These are phyloP conservation scores for Notothenia coriiceps DNA, from an alignment of 2,113 vertebrate genomes.

Conservation along the genomic window DNA sequence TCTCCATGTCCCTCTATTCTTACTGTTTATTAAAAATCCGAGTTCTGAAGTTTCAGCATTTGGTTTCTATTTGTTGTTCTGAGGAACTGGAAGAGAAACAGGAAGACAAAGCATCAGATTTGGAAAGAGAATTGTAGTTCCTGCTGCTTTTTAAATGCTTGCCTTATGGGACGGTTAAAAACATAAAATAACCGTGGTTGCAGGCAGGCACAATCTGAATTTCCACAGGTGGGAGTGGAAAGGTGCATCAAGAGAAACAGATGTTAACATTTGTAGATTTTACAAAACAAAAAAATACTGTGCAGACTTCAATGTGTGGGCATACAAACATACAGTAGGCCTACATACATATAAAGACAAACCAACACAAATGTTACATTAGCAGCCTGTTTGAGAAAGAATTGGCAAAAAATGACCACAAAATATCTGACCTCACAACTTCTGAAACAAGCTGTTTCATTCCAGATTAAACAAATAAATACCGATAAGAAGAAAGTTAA, in stretches of 20 bases:
- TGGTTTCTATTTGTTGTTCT: slow-evolving; percentile 6
- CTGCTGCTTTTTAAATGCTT: not conserved
- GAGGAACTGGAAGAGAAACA: not conserved
- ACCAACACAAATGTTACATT: slow-evolving; percentile 22
- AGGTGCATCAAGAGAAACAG: slow-evolving; percentile 12
- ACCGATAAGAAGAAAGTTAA: slow-evolving; percentile 48
- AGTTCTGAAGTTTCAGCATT: slow-evolving; percentile 3
- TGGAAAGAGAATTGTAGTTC: slow-evolving; percentile 1
- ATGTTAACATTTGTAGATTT: slow-evolving; percentile 1
- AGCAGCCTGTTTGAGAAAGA: slow-evolving; percentile 6
- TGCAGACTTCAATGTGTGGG: not conserved
- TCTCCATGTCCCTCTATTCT: not conserved
- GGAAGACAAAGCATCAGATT: not conserved
- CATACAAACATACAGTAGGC: slow-evolving; percentile 5
- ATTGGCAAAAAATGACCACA: not conserved
- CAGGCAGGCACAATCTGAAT: not conserved
- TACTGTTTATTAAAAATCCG: not conserved
- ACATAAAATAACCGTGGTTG: not conserved
- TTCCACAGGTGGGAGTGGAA: not conserved
- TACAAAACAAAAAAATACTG: not conserved
- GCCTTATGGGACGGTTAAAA: not conserved
- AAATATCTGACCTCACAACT: slow-evolving; percentile 13
- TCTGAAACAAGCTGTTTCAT: slow-evolving; percentile 13
- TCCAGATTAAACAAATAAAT: slow-evolving; percentile 63
- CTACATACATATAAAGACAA: slow-evolving; percentile 13